Evolutionary conservation across 2,888 invertebrate genomes (phyloP).

Genomic region (Thyatira batis): DNA sequence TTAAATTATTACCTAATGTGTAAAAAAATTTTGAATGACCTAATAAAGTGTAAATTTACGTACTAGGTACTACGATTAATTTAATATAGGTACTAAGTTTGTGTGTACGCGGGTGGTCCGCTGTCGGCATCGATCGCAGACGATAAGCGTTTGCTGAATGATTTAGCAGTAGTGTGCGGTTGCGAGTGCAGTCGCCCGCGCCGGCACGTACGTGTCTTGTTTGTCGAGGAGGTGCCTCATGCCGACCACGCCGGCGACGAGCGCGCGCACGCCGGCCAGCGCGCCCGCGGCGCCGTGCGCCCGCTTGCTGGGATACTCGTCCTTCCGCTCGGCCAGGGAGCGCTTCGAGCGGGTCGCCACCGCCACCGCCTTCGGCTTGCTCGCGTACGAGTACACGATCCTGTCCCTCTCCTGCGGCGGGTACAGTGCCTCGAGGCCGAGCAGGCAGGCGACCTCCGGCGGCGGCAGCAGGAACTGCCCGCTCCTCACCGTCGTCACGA

Average conservation of each 20-base stretch:
- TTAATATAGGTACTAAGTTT: background rate
- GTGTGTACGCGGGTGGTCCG: background rate
- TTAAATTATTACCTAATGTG: no score
- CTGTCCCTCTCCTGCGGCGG: slow-evolving; percentile 51
- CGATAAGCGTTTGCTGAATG: slow-evolving; percentile 3
- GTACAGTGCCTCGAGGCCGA: slow-evolving; percentile 80
- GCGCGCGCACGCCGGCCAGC: slow-evolving; percentile 52
- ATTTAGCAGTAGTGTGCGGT: background rate
- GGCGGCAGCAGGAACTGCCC: slow-evolving; percentile 91
- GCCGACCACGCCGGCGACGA: slow-evolving; percentile 60
- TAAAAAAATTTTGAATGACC: no score
- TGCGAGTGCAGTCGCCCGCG: background rate
- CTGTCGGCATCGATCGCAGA: background rate
- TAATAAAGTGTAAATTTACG: no score
- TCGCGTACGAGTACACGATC: slow-evolving; percentile 85
- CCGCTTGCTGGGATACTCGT: slow-evolving; percentile 13
- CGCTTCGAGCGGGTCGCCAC: slow-evolving; percentile 54
- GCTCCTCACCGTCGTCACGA: slow-evolving; percentile 90
- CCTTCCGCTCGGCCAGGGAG: slow-evolving; percentile 31
- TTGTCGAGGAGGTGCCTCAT: slow-evolving; percentile 29
- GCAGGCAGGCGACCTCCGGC: slow-evolving; percentile 85
- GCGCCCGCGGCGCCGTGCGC: slow-evolving; percentile 13
- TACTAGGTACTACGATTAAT: background rate
- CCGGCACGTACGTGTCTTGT: background rate
- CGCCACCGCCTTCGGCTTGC: slow-evolving; percentile 83